Base-by-base conservation (phyloP, 2,888 invertebrate genomes). In the Dimorphilus gyrociliatus region DNA sequence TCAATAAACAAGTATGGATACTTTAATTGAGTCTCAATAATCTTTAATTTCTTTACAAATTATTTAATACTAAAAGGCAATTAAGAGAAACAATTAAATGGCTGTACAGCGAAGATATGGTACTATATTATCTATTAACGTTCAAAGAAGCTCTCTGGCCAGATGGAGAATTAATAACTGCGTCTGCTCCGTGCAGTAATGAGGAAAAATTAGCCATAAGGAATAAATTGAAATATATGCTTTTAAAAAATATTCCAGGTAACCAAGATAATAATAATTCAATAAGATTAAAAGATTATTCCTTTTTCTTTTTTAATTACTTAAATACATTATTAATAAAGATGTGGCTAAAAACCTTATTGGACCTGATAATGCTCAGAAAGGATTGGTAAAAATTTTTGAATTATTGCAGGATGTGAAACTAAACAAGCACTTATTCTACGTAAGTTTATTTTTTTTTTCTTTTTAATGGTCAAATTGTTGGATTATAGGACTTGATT, bases 71-170 rank as follows among this genome's bases (percentile, higher is more conserved):
- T n/a, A n/a, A n/a, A n/a, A 76, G 82, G 41, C 84, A 85, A 71
- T 76, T 85, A 30, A 72, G 81, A 42, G 84, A 84, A 50, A 81
- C 79, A 0, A 76, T 85, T 29, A 72, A 76, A 17, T 84, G 81
- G 76, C 64, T 81, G 45, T 79, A 81, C 53, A 82, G 81, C 8
- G 86, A 86, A 58, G 76, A 80, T 38, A 85, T 85, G 82, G 60
- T 86, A 35, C 78, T 84, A 52, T 81, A 80, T 59, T 86, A 85
- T 58, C 75, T 78, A 27, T 75, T 78, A 34, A 69, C 78, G 17
- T 72, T 82, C 37, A 71, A 78, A 32, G 82, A 84, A 57, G 78
- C 79, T 2, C 80, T 82, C 73, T 86, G 85, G 85, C 81, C 82
- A 0, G 77, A 78, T 30, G 82, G 82, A 0, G 35, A 48, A 21